phyloP scores from a whole-genome alignment of 2,113 vertebrate species.

The Mustela nigripes region DNA sequence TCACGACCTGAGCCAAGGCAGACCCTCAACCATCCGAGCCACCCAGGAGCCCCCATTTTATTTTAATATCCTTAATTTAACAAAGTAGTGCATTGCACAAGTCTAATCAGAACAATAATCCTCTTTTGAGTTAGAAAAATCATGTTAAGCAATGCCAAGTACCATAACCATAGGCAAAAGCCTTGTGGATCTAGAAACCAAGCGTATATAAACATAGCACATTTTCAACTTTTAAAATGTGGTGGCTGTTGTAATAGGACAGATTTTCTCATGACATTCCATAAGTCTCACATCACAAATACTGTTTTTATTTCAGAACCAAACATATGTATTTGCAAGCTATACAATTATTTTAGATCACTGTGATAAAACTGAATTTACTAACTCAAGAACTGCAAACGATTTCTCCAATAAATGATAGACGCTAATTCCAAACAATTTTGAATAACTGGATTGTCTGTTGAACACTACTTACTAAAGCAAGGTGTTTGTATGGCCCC shows the following conservation, averaged over 20 bases:
- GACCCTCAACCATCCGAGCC: too few relatives aligned
- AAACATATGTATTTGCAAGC: not conserved
- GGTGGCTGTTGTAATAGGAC: not conserved
- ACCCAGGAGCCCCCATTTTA: constrained; percentile 42
- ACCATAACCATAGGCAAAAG: constrained; percentile 46
- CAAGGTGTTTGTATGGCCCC: not conserved
- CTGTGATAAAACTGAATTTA: not conserved
- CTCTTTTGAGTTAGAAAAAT: constrained; percentile 58
- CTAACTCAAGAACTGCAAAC: not conserved
- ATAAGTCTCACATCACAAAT: constrained; percentile 23
- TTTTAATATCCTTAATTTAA: constrained; percentile 79
- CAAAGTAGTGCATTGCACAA: constrained; percentile 80
- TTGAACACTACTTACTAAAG: accelerated
- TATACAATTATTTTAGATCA: not conserved
- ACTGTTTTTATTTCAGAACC: not conserved
- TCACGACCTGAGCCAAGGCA: too few relatives aligned
- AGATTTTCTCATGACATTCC: not conserved
- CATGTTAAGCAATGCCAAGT: constrained; percentile 30
- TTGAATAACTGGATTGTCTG: not conserved
- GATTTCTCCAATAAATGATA: not conserved
- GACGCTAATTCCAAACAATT: not conserved
- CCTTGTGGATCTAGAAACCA: constrained; percentile 48
- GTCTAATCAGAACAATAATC: constrained; percentile 68
- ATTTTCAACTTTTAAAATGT: constrained; percentile 53
- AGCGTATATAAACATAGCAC: constrained; percentile 7